These are phyloP conservation scores for Diarsia dahlii DNA, from an alignment of 2,888 invertebrate genomes.

Conservation along the genomic window DNA sequence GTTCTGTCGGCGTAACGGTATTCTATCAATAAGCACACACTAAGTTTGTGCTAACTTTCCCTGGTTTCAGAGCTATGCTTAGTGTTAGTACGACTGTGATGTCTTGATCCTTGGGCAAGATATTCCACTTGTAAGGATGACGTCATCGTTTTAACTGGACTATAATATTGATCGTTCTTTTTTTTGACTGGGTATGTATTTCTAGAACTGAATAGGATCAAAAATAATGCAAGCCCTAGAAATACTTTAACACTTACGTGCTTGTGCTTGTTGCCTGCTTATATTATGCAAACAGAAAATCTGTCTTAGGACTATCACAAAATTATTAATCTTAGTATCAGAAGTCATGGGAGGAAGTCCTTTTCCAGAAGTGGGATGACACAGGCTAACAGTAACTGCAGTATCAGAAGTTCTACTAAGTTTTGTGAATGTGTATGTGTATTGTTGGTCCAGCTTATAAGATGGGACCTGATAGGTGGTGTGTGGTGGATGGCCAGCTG, in stretches of 20 bases:
- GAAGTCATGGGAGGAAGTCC: too few relatives aligned
- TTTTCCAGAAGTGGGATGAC: too few relatives aligned
- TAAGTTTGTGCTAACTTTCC: slow-evolving; percentile 82
- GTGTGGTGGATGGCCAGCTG: too few relatives aligned
- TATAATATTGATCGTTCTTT: neutral
- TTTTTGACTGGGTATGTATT: too few relatives aligned
- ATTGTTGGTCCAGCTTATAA: neutral
- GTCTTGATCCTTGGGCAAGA: slow-evolving; percentile 71
- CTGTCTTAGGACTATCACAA: too few relatives aligned
- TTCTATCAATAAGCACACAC: slow-evolving; percentile 76
- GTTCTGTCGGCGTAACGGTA: slow-evolving; percentile 69
- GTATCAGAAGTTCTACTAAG: neutral
- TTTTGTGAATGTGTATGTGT: neutral
- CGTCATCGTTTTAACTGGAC: slow-evolving; percentile 13
- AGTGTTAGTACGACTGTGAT: slow-evolving; percentile 27
- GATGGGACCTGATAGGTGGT: neutral
- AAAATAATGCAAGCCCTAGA: neutral
- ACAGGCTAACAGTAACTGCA: too few relatives aligned
- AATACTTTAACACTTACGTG: neutral
- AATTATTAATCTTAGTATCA: too few relatives aligned
- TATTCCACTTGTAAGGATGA: neutral
- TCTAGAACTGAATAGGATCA: neutral
- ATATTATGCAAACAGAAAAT: neutral
- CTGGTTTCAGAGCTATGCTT: slow-evolving; percentile 79
- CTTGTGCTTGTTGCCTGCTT: too few relatives aligned